Evolutionary conservation across 2,797 vertebrate genomes (phyloP).

Genomic region (Arctocebus calabarensis): DNA sequence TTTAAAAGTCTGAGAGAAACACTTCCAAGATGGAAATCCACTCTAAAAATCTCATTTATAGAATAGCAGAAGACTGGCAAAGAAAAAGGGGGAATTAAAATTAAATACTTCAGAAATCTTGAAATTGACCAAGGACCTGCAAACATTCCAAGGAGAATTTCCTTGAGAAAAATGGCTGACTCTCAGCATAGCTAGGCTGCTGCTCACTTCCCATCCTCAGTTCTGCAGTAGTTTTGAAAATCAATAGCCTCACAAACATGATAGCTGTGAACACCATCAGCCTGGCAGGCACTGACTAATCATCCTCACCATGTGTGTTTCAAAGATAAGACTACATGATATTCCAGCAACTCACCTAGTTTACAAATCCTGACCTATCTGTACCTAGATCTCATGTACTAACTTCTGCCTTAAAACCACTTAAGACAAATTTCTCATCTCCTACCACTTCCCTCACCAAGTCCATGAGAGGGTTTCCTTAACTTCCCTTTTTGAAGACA

Average conservation of each 20-base stretch:
- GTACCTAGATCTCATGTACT: not conserved
- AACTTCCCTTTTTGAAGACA: not conserved
- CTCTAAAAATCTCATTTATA: not conserved
- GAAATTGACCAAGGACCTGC: not conserved
- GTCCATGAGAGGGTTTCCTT: not conserved
- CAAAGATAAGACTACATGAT: not conserved
- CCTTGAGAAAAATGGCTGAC: not conserved
- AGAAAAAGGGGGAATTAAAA: not conserved
- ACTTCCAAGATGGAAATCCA: not conserved
- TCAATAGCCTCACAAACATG: not conserved
- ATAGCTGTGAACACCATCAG: not conserved
- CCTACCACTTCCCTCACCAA: not conserved
- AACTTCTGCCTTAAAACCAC: not conserved
- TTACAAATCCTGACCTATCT: not conserved
- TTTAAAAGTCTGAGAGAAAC: not conserved
- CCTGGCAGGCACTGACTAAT: not conserved
- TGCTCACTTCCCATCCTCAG: not conserved
- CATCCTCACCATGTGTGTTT: not conserved
- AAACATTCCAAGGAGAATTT: not conserved
- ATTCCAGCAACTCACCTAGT: not conserved
- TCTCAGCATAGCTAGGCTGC: not conserved
- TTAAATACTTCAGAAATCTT: not conserved
- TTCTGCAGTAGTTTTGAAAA: not conserved
- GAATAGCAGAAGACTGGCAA: not conserved
- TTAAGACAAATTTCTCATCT: not conserved